phyloP scores from a whole-genome alignment of 2,888 invertebrate species.

The Sinodicranocentrus sp. region DNA sequence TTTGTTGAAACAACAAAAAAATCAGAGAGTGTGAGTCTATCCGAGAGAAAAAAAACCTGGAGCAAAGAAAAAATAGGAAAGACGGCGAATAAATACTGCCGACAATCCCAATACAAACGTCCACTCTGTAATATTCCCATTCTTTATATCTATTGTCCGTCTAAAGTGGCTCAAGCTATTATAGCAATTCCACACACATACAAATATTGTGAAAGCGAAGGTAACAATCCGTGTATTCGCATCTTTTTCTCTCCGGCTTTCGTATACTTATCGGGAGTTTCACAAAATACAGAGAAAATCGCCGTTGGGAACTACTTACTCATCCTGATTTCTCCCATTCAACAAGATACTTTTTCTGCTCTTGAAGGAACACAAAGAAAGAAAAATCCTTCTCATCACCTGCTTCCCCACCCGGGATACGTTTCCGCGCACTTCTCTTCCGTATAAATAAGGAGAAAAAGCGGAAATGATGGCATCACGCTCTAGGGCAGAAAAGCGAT shows the following conservation, averaged over 20 bases:
- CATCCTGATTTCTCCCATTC: conserved; percentile 20
- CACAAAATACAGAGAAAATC: conserved; percentile 36
- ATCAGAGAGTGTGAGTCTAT: not conserved
- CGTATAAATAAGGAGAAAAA: conserved; percentile 4
- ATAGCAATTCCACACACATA: too few relatives aligned
- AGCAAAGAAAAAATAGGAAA: conserved; percentile 10
- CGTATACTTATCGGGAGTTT: not conserved
- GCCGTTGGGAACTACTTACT: conserved; percentile 52
- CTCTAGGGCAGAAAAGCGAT: conserved; percentile 9
- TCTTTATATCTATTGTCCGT: conserved; percentile 8
- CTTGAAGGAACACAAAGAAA: not conserved
- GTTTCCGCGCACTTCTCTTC: not conserved
- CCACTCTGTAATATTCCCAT: not conserved
- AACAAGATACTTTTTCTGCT: not conserved
- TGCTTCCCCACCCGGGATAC: not conserved
- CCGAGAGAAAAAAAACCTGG: conserved; percentile 6
- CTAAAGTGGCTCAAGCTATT: conserved; percentile 16
- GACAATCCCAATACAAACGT: conserved; percentile 30
- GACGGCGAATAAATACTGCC: not conserved
- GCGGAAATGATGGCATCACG: too few relatives aligned
- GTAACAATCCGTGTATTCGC: too few relatives aligned
- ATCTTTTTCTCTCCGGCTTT: too few relatives aligned
- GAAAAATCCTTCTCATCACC: conserved; percentile 13
- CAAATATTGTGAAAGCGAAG: too few relatives aligned
- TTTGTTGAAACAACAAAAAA: conserved; percentile 25